Evolutionary conservation across 2,797 vertebrate species (phyloP).

Genomic region (Muscicapa striata): DNA sequence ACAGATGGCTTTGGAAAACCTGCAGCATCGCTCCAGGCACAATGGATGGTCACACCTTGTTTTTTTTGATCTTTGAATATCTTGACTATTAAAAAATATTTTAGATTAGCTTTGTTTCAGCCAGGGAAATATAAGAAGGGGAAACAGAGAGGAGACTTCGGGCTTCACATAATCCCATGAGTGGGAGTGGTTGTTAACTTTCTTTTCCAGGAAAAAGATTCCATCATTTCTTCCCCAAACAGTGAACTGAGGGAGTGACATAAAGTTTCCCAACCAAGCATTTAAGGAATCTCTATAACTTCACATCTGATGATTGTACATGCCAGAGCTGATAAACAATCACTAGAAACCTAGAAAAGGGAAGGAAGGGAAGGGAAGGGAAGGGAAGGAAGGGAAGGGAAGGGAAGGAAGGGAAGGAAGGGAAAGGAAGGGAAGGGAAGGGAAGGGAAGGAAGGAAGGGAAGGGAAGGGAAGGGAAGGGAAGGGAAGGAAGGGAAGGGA

Average conservation of each 20-base stretch:
- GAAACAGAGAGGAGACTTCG: not conserved
- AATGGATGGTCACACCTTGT: not conserved
- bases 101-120: not conserved
- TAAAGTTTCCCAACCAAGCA: not conserved
- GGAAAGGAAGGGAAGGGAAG: too few relatives aligned
- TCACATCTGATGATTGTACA: not conserved
- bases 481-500: too few relatives aligned
- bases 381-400: too few relatives aligned
- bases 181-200: not conserved
- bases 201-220: not conserved
- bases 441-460: not conserved
- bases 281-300: not conserved
- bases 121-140: not conserved
- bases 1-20: not conserved
- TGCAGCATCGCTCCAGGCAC: fast-evolving
- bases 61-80: not conserved
- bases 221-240: not conserved
- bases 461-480: not conserved
- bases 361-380: too few relatives aligned
- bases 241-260: not conserved
- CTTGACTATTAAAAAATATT: not conserved
- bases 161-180: not conserved
- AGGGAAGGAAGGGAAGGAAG: not conserved
- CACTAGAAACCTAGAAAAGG: not conserved
- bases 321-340: not conserved